Percentiles rank a stretch among this genome's conserved stretches.
These are phyloP conservation scores for Noctua pronuba DNA, from an alignment of 2,888 invertebrate genomes.

Conservation along the genomic window DNA sequence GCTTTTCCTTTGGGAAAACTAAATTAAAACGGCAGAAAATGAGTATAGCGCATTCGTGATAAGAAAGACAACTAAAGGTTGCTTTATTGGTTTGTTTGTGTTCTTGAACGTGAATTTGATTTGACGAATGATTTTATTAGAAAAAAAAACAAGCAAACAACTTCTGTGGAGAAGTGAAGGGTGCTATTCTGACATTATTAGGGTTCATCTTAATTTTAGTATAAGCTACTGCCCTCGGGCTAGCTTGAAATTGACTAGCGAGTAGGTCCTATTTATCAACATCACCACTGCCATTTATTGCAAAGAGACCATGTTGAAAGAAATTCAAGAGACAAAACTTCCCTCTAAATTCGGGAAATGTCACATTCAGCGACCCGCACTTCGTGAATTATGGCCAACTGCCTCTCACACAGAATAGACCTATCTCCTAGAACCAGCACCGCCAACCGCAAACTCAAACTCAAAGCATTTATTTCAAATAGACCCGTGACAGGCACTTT, in stretches of 20 bases:
- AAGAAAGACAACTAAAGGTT: background rate
- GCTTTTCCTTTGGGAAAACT: conserved; percentile 14
- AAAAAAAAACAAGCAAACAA: background rate
- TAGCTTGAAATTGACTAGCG: background rate
- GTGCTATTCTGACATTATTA: background rate
- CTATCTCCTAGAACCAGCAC: background rate
- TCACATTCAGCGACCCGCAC: background rate
- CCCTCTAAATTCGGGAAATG: background rate
- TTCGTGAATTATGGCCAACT: background rate
- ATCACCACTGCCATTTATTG: background rate
- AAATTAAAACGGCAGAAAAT: conserved; percentile 10
- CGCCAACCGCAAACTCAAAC: too few relatives aligned
- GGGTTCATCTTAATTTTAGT: background rate
- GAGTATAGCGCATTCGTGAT: background rate
- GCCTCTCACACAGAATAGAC: background rate
- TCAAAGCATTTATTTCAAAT: too few relatives aligned
- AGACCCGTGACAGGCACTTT: too few relatives aligned
- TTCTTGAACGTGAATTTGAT: background rate
- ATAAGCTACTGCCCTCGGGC: background rate
- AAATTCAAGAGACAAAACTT: background rate
- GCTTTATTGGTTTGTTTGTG: too few relatives aligned
- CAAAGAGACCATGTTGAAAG: background rate
- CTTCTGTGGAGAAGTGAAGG: background rate
- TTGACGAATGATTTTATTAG: background rate
- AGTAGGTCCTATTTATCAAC: background rate